A percentile compares a stretch with the other conserved stretches of the same genome.
phyloP scores from a whole-genome alignment of 2,888 invertebrate genomes.

The Melanostoma scalare region DNA sequence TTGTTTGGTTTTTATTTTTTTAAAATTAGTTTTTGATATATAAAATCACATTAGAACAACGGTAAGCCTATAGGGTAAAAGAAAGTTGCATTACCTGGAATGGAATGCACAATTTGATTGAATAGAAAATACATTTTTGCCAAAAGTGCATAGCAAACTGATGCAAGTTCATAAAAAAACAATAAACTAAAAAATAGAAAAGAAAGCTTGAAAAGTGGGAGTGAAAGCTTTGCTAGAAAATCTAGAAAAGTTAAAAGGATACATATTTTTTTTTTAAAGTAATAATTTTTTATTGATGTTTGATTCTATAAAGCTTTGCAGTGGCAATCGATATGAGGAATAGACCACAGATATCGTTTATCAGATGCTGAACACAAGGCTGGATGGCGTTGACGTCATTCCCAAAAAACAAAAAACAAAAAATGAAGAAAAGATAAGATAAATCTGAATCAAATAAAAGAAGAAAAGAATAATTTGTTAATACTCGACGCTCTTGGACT shows the following conservation, averaged over 20 bases:
- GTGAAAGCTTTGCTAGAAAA: neutral
- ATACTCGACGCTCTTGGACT: no score
- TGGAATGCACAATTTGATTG: conserved; percentile 8
- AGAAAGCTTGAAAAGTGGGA: conserved; percentile 20
- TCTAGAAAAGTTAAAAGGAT: conserved; percentile 27
- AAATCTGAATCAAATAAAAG: no score
- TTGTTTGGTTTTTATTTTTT: no score
- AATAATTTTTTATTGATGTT: conserved; percentile 14
- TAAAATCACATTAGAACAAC: no score
- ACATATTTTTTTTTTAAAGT: neutral
- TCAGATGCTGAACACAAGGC: conserved; percentile 52
- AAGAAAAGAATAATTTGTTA: no score
- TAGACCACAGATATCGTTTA: conserved; percentile 61
- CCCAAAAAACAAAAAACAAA: conserved; percentile 6
- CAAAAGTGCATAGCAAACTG: conserved; percentile 27
- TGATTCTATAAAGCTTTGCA: conserved; percentile 58
- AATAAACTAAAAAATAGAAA: neutral
- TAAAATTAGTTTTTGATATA: no score
- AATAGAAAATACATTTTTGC: conserved; percentile 19
- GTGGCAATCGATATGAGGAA: conserved; percentile 55
- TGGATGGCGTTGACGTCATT: no score
- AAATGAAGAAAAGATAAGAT: neutral
- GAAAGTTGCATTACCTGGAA: conserved; percentile 17
- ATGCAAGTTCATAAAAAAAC: conserved; percentile 2
- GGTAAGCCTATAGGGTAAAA: conserved; percentile 20